phyloP scores from a whole-genome alignment of 2,797 vertebrate genomes.

The Discoglossus pictus region DNA sequence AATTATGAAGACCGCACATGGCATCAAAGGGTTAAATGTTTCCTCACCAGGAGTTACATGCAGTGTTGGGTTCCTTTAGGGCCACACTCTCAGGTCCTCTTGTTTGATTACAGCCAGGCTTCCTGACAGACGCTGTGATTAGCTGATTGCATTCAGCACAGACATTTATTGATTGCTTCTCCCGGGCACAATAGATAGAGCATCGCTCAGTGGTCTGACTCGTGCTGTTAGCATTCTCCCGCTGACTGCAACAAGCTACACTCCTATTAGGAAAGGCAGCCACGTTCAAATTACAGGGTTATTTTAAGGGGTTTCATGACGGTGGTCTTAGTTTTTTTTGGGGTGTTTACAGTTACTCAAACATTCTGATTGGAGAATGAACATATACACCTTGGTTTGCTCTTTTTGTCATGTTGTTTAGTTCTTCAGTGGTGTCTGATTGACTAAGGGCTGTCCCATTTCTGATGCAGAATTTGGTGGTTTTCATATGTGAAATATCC shows the following conservation, averaged over 20 bases:
- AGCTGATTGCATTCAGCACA: conserved; percentile 21
- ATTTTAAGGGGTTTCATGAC: background rate
- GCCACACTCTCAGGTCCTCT: background rate
- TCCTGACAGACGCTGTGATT: conserved; percentile 23
- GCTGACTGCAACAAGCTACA: background rate
- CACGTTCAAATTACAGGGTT: too few relatives aligned
- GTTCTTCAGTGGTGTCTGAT: too few relatives aligned
- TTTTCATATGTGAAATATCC: too few relatives aligned
- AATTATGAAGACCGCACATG: too few relatives aligned
- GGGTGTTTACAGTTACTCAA: background rate
- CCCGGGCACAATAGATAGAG: background rate
- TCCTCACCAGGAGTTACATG: too few relatives aligned
- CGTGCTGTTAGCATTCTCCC: conserved; percentile 18
- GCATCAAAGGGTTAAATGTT: too few relatives aligned
- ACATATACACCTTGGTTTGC: too few relatives aligned
- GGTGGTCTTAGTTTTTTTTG: background rate
- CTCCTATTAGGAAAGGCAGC: background rate
- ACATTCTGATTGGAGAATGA: background rate
- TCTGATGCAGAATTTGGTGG: too few relatives aligned
- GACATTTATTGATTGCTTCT: conserved; percentile 25
- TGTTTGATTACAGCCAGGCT: conserved; percentile 15
- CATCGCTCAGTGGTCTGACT: background rate
- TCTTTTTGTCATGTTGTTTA: too few relatives aligned
- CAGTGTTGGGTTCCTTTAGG: conserved; percentile 4
- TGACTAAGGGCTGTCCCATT: too few relatives aligned